Conservation (phyloP, 2,888 invertebrate species). For the Pachycephus smyrnensis region DNA sequence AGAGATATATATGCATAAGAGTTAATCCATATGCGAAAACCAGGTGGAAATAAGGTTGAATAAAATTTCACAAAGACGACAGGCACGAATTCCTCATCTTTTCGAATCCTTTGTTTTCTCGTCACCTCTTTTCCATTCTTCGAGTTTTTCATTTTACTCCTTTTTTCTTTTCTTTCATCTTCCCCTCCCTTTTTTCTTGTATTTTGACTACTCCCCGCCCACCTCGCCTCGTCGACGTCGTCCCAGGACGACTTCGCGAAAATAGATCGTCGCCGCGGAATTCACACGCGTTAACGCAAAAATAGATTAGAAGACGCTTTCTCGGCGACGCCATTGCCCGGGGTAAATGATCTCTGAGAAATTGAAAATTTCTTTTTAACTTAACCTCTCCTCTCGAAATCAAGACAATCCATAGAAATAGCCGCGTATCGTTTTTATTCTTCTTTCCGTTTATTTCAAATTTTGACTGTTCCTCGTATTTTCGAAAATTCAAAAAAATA, state of each 20-base stretch:
- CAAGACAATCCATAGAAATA: neutral
- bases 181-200: neutral
- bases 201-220: neutral
- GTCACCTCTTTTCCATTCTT: too few species aligned
- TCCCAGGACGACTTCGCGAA: conserved; percentile 12
- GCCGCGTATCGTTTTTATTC: too few species aligned
- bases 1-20: too few species aligned
- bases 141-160: neutral
- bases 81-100: neutral
- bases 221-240: neutral
- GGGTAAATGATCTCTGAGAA: neutral
- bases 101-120: neutral
- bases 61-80: too few species aligned
- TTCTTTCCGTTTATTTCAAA: too few species aligned
- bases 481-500: too few species aligned
- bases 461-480: too few species aligned
- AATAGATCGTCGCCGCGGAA: conserved; percentile 24
- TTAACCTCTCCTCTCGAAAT: neutral
- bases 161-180: neutral
- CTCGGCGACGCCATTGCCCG: neutral
- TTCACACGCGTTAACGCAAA: conserved; percentile 22
- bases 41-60: too few species aligned
- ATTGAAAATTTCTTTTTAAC: neutral
- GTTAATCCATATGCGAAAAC: too few species aligned
- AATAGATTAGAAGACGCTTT: conserved; percentile 12